Conservation (phyloP, 2,888 invertebrate genomes). For the Xestia sexstrigata region DNA sequence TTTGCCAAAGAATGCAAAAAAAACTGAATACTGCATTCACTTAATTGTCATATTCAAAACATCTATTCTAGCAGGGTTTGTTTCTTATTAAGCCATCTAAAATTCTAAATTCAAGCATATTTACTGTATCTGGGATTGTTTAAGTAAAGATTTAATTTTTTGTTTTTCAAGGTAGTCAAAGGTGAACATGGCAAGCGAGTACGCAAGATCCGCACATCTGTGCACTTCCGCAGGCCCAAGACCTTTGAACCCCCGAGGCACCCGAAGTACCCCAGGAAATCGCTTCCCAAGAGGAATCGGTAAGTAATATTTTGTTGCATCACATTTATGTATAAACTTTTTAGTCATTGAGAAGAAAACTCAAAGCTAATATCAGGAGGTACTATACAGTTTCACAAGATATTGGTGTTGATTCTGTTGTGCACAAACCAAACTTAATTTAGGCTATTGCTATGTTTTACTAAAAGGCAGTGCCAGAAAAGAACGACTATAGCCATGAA, state of each 20-base stretch:
- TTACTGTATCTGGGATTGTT: background rate
- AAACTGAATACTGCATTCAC: background rate
- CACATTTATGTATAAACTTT: background rate
- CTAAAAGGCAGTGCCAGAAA: too few relatives aligned
- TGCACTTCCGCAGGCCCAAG: conserved; percentile 98
- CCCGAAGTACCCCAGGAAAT: conserved; percentile 98
- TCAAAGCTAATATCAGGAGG: background rate
- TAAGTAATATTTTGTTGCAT: conserved; percentile 79
- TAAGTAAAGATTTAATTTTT: conserved; percentile 1
- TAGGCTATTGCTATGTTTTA: too few relatives aligned
- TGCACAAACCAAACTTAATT: too few relatives aligned
- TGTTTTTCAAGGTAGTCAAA: conserved; percentile 93
- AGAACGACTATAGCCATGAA: too few relatives aligned
- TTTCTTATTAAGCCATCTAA: background rate
- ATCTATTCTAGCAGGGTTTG: background rate
- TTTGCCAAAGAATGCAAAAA: background rate
- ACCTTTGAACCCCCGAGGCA: conserved; percentile 97
- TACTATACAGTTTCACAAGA: too few relatives aligned
- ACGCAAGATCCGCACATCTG: conserved; percentile 98
- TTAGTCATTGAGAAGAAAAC: background rate
- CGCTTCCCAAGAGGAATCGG: conserved; percentile 98
- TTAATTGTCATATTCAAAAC: background rate
- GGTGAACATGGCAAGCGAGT: conserved; percentile 97
- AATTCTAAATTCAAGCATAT: background rate
- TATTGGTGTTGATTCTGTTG: too few relatives aligned